Evolutionary conservation across 2,888 invertebrate species (phyloP).

Genomic region (Clistopyga incitator): DNA sequence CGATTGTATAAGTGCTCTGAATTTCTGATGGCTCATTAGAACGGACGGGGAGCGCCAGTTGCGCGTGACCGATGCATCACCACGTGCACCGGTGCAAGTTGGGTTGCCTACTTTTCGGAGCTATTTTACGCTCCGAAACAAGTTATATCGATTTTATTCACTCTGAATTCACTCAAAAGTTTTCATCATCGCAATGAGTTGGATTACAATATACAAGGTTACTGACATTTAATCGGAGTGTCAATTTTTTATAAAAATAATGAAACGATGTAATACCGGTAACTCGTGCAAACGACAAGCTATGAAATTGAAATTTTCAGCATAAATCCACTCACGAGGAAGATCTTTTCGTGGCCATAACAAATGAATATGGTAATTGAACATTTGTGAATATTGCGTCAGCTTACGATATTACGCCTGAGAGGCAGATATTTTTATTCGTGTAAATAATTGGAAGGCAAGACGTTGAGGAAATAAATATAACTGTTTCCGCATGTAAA

Average conservation of each 20-base stretch:
- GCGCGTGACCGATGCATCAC: not conserved
- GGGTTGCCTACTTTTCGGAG: conserved; percentile 26
- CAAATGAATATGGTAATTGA: conserved; percentile 12
- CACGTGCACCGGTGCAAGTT: conserved; percentile 25
- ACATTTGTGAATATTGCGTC: conserved; percentile 1
- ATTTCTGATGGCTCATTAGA: conserved; percentile 14
- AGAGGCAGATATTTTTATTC: conserved; percentile 1
- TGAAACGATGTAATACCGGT: no score
- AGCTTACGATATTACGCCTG: not conserved
- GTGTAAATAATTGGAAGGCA: not conserved
- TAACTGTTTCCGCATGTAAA: not conserved
- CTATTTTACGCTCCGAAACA: not conserved
- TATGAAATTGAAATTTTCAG: no score
- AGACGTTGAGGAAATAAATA: not conserved
- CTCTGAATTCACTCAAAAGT: no score
- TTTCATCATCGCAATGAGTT: no score
- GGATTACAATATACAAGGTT: no score
- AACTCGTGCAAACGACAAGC: no score
- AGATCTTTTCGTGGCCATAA: not conserved
- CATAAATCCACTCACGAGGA: no score
- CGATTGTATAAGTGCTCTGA: conserved; percentile 40
- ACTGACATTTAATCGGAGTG: no score
- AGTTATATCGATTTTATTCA: no score
- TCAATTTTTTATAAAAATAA: no score
- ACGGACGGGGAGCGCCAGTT: not conserved